A percentile compares a stretch with the other conserved stretches of the same genome.
Evolutionary conservation across 2,113 vertebrate genomes (phyloP).

Genomic region (Todiramphus saurophagus): DNA sequence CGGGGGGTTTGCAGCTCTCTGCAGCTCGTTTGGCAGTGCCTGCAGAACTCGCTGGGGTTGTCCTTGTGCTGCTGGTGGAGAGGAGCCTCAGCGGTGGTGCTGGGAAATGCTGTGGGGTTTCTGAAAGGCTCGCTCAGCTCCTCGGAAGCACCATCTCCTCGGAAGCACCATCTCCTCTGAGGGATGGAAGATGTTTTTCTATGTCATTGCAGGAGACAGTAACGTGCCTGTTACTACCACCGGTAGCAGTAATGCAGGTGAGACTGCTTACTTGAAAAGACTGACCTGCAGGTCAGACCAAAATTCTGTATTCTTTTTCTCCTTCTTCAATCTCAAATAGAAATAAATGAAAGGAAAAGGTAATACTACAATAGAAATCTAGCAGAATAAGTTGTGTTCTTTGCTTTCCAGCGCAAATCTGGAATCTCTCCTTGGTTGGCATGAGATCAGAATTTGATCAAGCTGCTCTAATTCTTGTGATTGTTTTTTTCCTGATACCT

Average conservation of each 20-base stretch:
- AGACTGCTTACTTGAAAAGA: not conserved
- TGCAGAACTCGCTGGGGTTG: not conserved
- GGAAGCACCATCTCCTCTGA: not conserved
- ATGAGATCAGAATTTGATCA: not conserved
- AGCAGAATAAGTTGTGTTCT: not conserved
- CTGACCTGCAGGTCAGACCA: not conserved
- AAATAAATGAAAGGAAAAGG: not conserved
- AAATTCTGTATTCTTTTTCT: not conserved
- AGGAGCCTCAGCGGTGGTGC: not conserved
- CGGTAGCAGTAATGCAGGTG: not conserved
- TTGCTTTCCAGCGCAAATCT: not conserved
- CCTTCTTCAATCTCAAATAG: rapidly evolving
- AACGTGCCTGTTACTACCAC: not conserved
- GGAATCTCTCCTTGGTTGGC: not conserved
- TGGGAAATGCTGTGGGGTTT: rapidly evolving
- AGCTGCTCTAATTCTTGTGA: not conserved
- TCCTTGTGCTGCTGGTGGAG: not conserved
- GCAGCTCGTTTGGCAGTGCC: not conserved
- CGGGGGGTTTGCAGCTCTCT: not conserved
- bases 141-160: not conserved
- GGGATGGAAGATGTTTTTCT: not conserved
- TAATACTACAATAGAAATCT: not conserved
- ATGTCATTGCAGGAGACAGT: not conserved
- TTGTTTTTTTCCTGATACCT: not conserved
- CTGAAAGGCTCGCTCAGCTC: not conserved